These are phyloP conservation scores for Nomada hirtipes DNA, from an alignment of 2,888 invertebrate genomes.

Conservation along the genomic window DNA sequence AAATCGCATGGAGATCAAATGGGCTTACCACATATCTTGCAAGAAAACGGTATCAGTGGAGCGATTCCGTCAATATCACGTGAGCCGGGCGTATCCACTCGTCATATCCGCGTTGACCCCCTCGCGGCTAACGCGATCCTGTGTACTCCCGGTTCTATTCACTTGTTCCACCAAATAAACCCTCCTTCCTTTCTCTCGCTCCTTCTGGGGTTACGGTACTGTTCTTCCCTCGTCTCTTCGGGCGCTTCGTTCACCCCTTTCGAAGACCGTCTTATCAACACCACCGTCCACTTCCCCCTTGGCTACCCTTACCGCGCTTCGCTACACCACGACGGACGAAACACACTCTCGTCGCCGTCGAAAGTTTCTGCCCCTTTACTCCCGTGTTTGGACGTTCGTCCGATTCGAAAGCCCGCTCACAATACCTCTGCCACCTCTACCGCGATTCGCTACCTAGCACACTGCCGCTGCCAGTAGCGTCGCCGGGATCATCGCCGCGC, in stretches of 20 bases:
- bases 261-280: too few relatives aligned
- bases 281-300: not conserved
- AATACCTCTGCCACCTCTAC: not conserved
- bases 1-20: not conserved
- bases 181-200: not conserved
- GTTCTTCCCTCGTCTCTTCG: too few relatives aligned
- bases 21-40: conserved; percentile 70
- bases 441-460: conserved; percentile 31
- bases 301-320: too few relatives aligned
- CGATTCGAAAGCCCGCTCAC: not conserved
- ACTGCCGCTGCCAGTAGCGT: conserved; percentile 19
- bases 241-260: too few relatives aligned
- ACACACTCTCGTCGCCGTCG: too few relatives aligned
- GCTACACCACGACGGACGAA: too few relatives aligned
- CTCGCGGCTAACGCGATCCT: conserved; percentile 53
- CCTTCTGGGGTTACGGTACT: too few relatives aligned
- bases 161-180: conserved; percentile 4
- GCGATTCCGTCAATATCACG: conserved; percentile 73
- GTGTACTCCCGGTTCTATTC: conserved; percentile 6
- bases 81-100: conserved; percentile 78
- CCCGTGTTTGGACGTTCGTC: not conserved
- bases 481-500: conserved; percentile 22
- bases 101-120: conserved; percentile 75
- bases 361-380: too few relatives aligned
- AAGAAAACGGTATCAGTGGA: conserved; percentile 39